phyloP scores from a whole-genome alignment of 2,888 invertebrate species.

The Ametastegia equiseti region DNA sequence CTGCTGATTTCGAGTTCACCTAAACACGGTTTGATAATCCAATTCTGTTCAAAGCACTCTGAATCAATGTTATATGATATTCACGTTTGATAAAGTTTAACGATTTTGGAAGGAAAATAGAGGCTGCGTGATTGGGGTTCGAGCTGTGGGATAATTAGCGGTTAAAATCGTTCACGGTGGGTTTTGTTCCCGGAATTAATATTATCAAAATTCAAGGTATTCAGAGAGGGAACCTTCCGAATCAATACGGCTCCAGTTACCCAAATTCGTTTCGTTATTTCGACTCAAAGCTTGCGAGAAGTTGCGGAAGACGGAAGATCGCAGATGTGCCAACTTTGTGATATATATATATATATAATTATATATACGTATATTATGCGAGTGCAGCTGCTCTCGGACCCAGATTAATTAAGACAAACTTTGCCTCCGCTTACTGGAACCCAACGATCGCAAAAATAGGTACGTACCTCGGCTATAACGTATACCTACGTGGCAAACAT shows the following conservation, averaged over 20 bases:
- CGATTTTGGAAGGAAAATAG: neutral
- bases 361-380: neutral
- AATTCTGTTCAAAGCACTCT: neutral
- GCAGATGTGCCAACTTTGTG: neutral
- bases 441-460: constrained; percentile 10
- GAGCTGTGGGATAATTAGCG: neutral
- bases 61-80: neutral
- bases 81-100: neutral
- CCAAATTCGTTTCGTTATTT: too few relatives aligned
- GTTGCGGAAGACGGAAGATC: neutral
- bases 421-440: neutral
- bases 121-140: neutral
- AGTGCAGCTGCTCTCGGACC: neutral
- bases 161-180: neutral
- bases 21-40: neutral
- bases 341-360: neutral
- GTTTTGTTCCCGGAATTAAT: neutral
- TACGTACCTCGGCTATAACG: too few relatives aligned
- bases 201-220: neutral
- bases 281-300: neutral
- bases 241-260: too few relatives aligned
- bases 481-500: neutral
- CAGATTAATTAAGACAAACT: constrained; percentile 25
- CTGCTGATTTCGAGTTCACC: neutral
- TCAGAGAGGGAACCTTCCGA: too few relatives aligned